phyloP scores from a whole-genome alignment of 2,888 invertebrate genomes.

The Falcaria lacertinaria region DNA sequence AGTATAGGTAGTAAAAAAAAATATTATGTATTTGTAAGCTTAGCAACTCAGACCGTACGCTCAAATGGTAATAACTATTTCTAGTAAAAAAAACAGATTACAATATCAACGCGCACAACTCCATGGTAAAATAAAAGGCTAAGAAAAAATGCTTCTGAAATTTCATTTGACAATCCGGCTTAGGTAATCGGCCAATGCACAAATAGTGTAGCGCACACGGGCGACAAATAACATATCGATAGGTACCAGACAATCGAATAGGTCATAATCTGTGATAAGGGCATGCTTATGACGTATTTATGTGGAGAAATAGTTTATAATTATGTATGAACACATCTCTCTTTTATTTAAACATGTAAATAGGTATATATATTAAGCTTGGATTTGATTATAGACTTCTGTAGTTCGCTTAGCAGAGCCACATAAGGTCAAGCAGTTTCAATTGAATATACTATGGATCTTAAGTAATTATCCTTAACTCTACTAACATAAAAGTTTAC shows the following conservation, averaged over 20 bases:
- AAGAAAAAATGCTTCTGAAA: slow-evolving; percentile 1
- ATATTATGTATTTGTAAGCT: slow-evolving; percentile 61
- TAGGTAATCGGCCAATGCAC: not conserved
- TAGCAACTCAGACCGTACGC: slow-evolving; percentile 47
- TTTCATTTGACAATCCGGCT: not conserved
- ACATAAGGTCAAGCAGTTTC: slow-evolving; percentile 38
- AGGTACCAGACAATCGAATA: slow-evolving; percentile 55
- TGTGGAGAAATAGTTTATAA: slow-evolving; percentile 20
- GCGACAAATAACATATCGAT: slow-evolving; percentile 63
- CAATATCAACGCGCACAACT: slow-evolving; percentile 51
- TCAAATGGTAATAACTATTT: slow-evolving; percentile 35
- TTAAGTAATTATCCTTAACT: not conserved
- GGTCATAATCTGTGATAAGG: slow-evolving; percentile 76
- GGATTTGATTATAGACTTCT: slow-evolving; percentile 69
- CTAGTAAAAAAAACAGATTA: slow-evolving; percentile 13
- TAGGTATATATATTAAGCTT: slow-evolving; percentile 55
- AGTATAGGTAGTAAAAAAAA: slow-evolving; percentile 69
- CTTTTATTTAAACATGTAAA: slow-evolving; percentile 44
- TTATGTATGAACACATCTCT: slow-evolving; percentile 34
- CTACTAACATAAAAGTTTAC: not conserved
- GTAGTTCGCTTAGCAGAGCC: slow-evolving; percentile 72
- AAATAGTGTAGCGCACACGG: slow-evolving; percentile 4
- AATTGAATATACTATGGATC: slow-evolving; percentile 2
- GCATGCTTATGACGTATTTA: slow-evolving; percentile 70
- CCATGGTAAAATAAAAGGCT: slow-evolving; percentile 4